Percentiles rank a stretch among this genome's conserved stretches.
phyloP scores from a whole-genome alignment of 2,113 vertebrate species.

The Nothoprocta pentlandii region DNA sequence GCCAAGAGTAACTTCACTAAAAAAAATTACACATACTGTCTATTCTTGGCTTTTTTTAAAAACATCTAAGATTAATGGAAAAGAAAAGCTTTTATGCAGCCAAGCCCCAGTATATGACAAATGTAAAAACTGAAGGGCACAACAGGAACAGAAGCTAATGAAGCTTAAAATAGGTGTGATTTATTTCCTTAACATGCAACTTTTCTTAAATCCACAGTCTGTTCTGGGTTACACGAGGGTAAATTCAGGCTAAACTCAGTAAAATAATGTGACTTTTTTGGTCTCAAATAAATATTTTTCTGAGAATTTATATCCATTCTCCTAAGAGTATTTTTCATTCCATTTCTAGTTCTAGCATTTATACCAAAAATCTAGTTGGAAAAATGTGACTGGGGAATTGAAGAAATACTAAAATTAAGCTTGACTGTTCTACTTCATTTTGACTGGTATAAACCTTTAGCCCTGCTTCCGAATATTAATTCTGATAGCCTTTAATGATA shows the following conservation, averaged over 20 bases:
- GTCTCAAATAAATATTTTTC: slow-evolving; percentile 8
- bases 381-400: not conserved
- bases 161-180: slow-evolving; percentile 26
- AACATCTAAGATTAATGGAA: not conserved
- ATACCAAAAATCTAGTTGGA: slow-evolving; percentile 3
- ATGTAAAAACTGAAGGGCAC: slow-evolving; percentile 27
- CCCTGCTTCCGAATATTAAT: not conserved
- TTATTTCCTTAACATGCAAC: slow-evolving; percentile 36
- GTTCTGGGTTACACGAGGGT: slow-evolving; percentile 4
- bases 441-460: not conserved
- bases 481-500: not conserved
- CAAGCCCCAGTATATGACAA: not conserved
- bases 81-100: slow-evolving; percentile 6
- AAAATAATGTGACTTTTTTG: slow-evolving; percentile 40
- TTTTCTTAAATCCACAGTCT: slow-evolving; percentile 23
- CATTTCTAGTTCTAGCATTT: slow-evolving; percentile 1
- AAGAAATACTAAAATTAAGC: not conserved
- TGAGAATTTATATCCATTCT: slow-evolving; percentile 25
- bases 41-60: slow-evolving; percentile 44
- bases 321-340: not conserved
- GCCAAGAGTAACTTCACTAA: slow-evolving; percentile 33
- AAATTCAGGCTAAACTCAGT: slow-evolving; percentile 29
- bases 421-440: not conserved
- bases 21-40: slow-evolving; percentile 40
- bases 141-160: slow-evolving; percentile 48